Evolutionary conservation across 2,113 vertebrate species (phyloP).

Genomic region (Eptesicus fuscus): DNA sequence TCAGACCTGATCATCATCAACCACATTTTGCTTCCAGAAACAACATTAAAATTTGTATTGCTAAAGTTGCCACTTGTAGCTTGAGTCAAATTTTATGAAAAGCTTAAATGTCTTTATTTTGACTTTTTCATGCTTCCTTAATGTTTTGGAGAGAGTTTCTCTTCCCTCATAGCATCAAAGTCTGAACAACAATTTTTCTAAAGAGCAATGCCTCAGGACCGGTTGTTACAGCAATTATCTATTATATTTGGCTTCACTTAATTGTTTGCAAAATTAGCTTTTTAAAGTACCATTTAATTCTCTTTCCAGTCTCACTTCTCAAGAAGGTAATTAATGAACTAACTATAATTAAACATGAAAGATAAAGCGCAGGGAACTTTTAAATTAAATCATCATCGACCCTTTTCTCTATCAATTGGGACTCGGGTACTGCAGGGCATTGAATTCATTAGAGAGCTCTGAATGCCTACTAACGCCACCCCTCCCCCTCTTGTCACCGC

Average conservation of each 20-base stretch:
- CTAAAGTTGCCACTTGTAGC: neutral
- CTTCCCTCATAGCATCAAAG: neutral
- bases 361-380: constrained; percentile 61
- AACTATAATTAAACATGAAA: constrained; percentile 67
- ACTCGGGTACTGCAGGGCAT: neutral
- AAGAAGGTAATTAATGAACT: constrained; percentile 70
- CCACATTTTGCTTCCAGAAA: neutral
- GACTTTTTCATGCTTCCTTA: constrained; percentile 31
- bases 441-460: neutral
- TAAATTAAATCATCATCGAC: constrained; percentile 62
- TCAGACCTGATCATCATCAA: neutral
- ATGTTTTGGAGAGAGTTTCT: neutral
- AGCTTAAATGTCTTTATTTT: constrained; percentile 27
- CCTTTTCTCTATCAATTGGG: neutral
- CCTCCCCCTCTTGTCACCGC: neutral
- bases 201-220: constrained; percentile 25
- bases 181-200: constrained; percentile 41
- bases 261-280: constrained; percentile 71
- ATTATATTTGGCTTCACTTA: constrained; percentile 66
- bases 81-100: constrained; percentile 33
- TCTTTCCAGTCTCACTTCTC: constrained; percentile 54
- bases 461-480: neutral
- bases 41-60: neutral
- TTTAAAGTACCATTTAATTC: constrained; percentile 65
- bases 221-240: constrained; percentile 54